Conservation (phyloP, 2,888 invertebrate species). For the Dromius quadrimaculatus region DNA sequence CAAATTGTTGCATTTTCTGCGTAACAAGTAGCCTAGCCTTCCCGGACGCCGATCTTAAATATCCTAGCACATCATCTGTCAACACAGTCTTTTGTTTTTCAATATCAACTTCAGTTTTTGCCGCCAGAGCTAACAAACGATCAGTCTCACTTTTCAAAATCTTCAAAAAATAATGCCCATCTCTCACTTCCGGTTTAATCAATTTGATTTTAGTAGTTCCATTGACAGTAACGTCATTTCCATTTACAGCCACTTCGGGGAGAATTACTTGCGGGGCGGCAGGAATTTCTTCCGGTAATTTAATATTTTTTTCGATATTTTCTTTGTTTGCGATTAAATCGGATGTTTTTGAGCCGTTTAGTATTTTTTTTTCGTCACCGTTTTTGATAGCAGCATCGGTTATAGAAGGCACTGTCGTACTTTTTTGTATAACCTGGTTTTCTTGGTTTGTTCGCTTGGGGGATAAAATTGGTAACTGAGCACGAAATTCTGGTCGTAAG, state of each 20-base stretch:
- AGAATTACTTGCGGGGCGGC: constrained; percentile 67
- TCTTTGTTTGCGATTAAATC: constrained; percentile 42
- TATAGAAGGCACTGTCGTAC: constrained; percentile 62
- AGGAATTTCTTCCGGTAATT: constrained; percentile 64
- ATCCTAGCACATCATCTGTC: constrained; percentile 85
- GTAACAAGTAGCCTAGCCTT: constrained; percentile 90
- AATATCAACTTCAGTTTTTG: constrained; percentile 78
- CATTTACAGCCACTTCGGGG: constrained; percentile 57
- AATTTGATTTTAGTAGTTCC: constrained; percentile 54
- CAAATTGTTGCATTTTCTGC: constrained; percentile 96
- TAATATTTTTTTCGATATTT: constrained; percentile 35
- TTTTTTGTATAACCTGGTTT: constrained; percentile 61
- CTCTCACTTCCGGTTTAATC: constrained; percentile 67
- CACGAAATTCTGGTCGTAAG: constrained; percentile 86
- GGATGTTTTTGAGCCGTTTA: constrained; percentile 41
- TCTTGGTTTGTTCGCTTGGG: constrained; percentile 65
- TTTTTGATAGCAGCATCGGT: constrained; percentile 32
- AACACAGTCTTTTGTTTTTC: constrained; percentile 69
- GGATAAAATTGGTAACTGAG: constrained; percentile 80
- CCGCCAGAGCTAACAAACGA: constrained; percentile 76
- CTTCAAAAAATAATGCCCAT: constrained; percentile 83
- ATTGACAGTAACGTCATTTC: constrained; percentile 44
- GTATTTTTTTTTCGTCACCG: constrained; percentile 44
- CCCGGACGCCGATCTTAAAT: constrained; percentile 88
- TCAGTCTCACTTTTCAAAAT: constrained; percentile 81